Base-by-base conservation (phyloP, 2,113 vertebrate species). In the Tinamus guttatus region DNA sequence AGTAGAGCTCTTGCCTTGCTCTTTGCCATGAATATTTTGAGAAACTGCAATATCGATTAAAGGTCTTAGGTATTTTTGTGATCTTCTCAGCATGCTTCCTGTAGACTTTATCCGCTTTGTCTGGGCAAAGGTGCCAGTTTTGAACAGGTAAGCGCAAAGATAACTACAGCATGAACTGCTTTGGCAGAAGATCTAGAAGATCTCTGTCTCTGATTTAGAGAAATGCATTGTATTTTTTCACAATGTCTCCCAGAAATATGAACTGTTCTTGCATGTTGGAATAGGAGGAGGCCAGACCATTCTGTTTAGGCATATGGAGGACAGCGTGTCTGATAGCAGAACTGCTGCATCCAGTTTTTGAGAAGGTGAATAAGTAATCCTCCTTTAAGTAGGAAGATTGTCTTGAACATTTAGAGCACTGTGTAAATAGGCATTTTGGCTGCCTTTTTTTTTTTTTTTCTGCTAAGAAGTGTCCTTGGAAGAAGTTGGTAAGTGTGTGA, bases 201-300 rank as follows among this genome's bases (percentile, higher is more conserved):
- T 86, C 16, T 13, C 21, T 59, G 65, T 75, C 36, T 92, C 36
- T 54, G 43, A 68, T 18, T 43, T 2, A 4, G 14, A 43, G 65
- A 73, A 68, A 22, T 5, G 20, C 4, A 0, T 3, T 6, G 3
- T 36, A 0, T 13, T 30, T 51, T 68, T 49, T 52, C 49, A 9
- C n/a, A 67, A 24, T 38, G 34, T 17, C 24, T 71, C 36, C 47
- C 24, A 91, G 13, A n/a, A 4, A 2, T 47, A 63, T 74, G n/a
- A 63, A 52, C 67, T 68, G 40, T 58, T 9, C 40, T 93, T 43
- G 14, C 0, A 2, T 62, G 32, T 70, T 79, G 36, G 75, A 76
- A 28, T 5, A 30, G 2, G 10, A 81, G 36, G 51, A 63, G 22
- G 32, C 21, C 77, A 36, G 67, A 27, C 28, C 25, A 34, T 87